These are phyloP conservation scores for Hypanus sabinus DNA, from an alignment of 2,113 vertebrate genomes.

Conservation along the genomic window DNA sequence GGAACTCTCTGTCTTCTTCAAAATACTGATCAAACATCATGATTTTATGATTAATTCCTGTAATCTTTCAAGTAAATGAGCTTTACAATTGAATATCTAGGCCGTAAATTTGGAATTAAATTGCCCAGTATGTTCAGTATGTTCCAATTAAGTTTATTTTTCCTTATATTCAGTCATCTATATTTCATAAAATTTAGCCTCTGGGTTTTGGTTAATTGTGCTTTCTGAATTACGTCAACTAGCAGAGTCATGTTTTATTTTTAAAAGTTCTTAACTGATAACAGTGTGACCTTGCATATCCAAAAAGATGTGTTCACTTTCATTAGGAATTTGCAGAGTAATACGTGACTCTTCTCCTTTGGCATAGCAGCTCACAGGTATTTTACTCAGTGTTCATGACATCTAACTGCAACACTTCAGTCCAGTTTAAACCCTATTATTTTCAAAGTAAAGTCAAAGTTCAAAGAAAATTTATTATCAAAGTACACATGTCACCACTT, in stretches of 20 bases:
- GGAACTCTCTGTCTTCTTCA: too few species aligned
- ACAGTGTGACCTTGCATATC: neutral
- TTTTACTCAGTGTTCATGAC: neutral
- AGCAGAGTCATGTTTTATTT: neutral
- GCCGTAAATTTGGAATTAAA: constrained; percentile 12
- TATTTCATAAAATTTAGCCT: constrained; percentile 15
- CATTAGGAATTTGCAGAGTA: neutral
- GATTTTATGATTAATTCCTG: too few species aligned
- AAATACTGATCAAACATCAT: too few species aligned
- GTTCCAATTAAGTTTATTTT: neutral
- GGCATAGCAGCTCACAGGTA: neutral
- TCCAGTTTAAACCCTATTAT: neutral
- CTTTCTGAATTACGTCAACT: neutral
- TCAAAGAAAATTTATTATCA: too few species aligned
- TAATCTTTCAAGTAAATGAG: too few species aligned
- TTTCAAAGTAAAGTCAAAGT: neutral
- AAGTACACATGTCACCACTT: too few species aligned
- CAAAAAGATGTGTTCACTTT: neutral
- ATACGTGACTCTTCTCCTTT: neutral
- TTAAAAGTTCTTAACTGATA: neutral
- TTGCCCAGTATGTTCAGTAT: neutral
- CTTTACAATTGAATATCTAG: too few species aligned
- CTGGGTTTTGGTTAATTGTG: constrained; percentile 7
- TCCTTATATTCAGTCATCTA: neutral
- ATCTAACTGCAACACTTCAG: neutral